Conservation (phyloP, 2,888 invertebrate genomes). For the Zonitis immaculata region DNA sequence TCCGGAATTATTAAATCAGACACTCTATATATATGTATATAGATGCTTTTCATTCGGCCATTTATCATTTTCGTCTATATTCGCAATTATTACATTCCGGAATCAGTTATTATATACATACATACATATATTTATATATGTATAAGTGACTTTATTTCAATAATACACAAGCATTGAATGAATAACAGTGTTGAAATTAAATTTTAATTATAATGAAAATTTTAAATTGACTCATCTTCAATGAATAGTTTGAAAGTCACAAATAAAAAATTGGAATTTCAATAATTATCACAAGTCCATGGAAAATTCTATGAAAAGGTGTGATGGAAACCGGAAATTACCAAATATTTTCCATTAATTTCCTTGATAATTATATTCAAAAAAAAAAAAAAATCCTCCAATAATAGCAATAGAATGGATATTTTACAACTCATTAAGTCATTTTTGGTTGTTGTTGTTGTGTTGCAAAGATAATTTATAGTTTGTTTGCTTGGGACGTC, state of each 20-base stretch:
- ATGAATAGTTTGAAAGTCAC: slow-evolving; percentile 2
- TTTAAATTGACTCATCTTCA: slow-evolving; percentile 14
- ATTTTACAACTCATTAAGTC: background rate
- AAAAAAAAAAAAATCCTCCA: too few relatives aligned
- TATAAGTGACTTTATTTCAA: slow-evolving; percentile 33
- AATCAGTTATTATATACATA: too few relatives aligned
- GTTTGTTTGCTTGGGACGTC: background rate
- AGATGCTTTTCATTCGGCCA: slow-evolving; percentile 38
- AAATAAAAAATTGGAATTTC: too few relatives aligned
- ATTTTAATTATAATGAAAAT: slow-evolving; percentile 18
- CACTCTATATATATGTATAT: too few relatives aligned
- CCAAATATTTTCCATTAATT: too few relatives aligned
- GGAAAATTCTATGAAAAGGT: too few relatives aligned
- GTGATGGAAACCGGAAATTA: too few relatives aligned
- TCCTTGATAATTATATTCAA: too few relatives aligned
- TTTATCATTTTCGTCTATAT: slow-evolving; percentile 34
- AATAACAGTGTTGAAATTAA: slow-evolving; percentile 17
- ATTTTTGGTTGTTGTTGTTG: background rate
- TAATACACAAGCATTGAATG: slow-evolving; percentile 9
- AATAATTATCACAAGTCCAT: too few relatives aligned
- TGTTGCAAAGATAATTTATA: background rate
- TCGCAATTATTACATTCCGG: slow-evolving; percentile 43
- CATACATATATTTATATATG: too few relatives aligned
- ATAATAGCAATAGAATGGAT: too few relatives aligned
- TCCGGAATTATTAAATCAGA: slow-evolving; percentile 48